Percentiles rank a stretch among this genome's conserved stretches.
These are phyloP conservation scores for Trachops cirrhosus DNA, from an alignment of 2,797 vertebrate species.

Conservation along the genomic window DNA sequence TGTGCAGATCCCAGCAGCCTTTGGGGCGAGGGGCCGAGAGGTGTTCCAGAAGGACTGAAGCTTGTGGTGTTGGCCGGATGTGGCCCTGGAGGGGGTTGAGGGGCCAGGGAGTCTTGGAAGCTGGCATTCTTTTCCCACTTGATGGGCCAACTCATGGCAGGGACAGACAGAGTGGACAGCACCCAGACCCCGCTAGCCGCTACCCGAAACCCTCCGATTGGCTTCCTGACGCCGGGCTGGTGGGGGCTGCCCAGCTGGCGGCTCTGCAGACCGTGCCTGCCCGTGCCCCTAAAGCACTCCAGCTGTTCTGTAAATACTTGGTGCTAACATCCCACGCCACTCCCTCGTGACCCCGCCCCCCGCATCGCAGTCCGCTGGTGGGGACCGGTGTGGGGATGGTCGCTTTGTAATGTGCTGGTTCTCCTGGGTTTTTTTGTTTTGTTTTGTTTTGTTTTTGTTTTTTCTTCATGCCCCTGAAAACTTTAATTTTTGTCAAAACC, in stretches of 20 bases:
- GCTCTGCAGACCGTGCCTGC: slow-evolving; percentile 4
- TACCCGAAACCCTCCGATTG: neutral
- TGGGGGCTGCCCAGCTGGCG: neutral
- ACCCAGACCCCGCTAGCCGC: neutral
- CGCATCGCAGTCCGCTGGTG: neutral
- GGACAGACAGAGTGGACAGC: neutral
- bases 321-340: slow-evolving; percentile 61
- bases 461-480: slow-evolving; percentile 6
- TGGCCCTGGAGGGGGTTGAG: neutral
- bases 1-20: slow-evolving; percentile 47
- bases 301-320: slow-evolving; percentile 78
- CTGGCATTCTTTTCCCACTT: neutral
- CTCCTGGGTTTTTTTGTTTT: neutral
- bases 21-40: neutral
- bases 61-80: neutral
- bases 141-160: neutral
- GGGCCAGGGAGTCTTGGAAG: neutral
- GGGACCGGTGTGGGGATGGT: neutral
- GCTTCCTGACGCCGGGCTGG: neutral
- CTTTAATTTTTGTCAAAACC: slow-evolving; percentile 37
- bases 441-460: neutral
- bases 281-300: neutral
- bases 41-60: neutral
- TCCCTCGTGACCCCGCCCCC: neutral
- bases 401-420: slow-evolving; percentile 53